Conservation (phyloP, 2,113 vertebrate species). For the Campylomormyrus numenius region DNA sequence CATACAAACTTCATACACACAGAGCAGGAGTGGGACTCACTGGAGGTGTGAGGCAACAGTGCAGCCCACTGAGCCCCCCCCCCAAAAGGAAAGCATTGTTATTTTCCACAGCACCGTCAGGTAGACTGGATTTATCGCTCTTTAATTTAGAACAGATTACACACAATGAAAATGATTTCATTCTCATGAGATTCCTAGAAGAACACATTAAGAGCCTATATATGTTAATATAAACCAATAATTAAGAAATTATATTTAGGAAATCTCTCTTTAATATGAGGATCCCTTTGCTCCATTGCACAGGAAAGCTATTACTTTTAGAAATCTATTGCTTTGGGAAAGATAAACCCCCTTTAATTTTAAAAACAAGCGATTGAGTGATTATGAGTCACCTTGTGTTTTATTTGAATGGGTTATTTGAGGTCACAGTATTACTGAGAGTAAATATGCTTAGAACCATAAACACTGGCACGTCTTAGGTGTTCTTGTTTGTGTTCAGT, state of each 20-base stretch:
- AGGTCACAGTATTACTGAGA: background rate
- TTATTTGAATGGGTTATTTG: background rate
- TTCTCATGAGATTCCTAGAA: conserved; percentile 6
- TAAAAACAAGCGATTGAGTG: background rate
- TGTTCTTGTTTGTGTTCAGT: background rate
- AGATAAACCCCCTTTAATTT: background rate
- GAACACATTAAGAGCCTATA: conserved; percentile 5
- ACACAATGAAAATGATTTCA: conserved; percentile 15
- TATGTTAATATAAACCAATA: conserved; percentile 12
- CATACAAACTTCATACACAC: background rate
- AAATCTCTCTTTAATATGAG: conserved; percentile 15
- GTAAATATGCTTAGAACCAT: background rate
- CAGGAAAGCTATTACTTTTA: conserved; percentile 13
- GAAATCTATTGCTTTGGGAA: background rate
- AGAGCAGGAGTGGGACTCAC: background rate
- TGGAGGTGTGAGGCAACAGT: background rate
- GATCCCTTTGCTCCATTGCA: background rate
- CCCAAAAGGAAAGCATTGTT: background rate
- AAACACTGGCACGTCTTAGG: background rate
- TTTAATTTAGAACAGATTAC: conserved; percentile 16
- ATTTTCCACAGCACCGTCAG: background rate
- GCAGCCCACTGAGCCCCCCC: background rate
- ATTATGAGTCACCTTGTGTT: conserved; percentile 12
- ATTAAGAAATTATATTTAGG: conserved; percentile 22
- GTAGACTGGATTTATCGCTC: background rate